Base-by-base conservation (phyloP, 2,113 vertebrate species). In the Leptobrachium leishanense region DNA sequence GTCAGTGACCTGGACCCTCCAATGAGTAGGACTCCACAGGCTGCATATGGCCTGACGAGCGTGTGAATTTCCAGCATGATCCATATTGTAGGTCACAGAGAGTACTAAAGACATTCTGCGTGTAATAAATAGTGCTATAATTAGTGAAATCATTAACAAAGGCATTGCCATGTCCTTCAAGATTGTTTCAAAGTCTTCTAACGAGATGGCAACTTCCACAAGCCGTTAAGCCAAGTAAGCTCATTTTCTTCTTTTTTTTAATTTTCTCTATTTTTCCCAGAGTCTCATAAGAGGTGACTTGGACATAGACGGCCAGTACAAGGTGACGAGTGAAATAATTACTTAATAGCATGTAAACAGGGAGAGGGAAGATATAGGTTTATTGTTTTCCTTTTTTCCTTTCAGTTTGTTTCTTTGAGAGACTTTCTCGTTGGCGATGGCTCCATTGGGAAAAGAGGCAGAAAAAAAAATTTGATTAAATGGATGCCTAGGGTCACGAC, bases 401-500 rank as follows among this genome's bases (percentile, higher is more conserved):
- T 59, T 77, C 74, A 67, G 43, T 72, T 65, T 82, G 82, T 87
- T 89, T 89, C 88, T 90, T 89, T 90, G 88, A 91, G 88, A 90
- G 87, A 88, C 83, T 90, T 93, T 90, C 89, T 92, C 89, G 83
- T 91, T 87, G 87, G 20, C 41, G 82, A 91, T 90, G 87, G 86
- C 87, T 92, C 92, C 93, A 84, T 85, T 89, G 93, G 93, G 94
- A 93, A 86, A 89, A 79, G 88, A 88, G 91, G 89, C 90, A 92
- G 91, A 94, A 88, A 31, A 31, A 31, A 31, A 94, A 92, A 95
- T 94, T 94, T 95, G 93, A 96, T 95, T 95, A 95, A 95, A 95
- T 95, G 91, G 93, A 92, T 93, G 93, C 93, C 89, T 90, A 86
- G 82, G 92, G 91, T 94, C 92, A 57, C 3, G 91, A 94, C 93